Conservation (phyloP, 35 echinoderm and acorn worm species). For the Patiria miniata region DNA sequence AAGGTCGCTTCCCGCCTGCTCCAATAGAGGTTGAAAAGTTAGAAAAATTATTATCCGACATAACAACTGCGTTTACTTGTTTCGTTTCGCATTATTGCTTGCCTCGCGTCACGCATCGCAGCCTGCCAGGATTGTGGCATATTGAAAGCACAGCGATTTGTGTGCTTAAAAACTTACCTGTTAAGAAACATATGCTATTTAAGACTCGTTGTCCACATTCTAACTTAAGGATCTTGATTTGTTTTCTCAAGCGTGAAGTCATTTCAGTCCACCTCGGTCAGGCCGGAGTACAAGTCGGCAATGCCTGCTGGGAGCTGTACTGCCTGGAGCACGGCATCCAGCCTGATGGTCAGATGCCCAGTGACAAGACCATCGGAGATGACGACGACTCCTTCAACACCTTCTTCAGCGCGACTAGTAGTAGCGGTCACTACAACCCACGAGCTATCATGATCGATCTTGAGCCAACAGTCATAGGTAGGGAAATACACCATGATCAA, state of each 20-base stretch:
- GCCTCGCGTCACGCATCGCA: too few relatives aligned
- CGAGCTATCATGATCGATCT: conserved; percentile 54
- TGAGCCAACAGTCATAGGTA: conserved; percentile 64
- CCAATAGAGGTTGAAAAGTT: too few relatives aligned
- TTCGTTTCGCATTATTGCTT: too few relatives aligned
- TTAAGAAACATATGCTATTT: too few relatives aligned
- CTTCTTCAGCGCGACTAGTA: conserved; percentile 53
- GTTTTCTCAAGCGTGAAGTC: not conserved
- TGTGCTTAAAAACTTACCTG: too few relatives aligned
- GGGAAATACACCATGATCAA: not conserved
- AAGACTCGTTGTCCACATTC: too few relatives aligned
- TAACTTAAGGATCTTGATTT: not conserved
- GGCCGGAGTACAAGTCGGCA: conserved; percentile 58
- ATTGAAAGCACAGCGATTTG: too few relatives aligned
- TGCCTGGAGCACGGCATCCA: conserved; percentile 62
- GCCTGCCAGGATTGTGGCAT: too few relatives aligned
- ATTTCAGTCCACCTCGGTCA: conserved; percentile 42
- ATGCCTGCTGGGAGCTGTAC: conserved; percentile 63
- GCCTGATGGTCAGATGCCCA: conserved; percentile 54
- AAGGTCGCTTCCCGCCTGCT: too few relatives aligned
- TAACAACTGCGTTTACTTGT: too few relatives aligned
- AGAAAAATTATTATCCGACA: too few relatives aligned
- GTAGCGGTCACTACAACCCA: conserved; percentile 45
- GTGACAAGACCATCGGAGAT: conserved; percentile 36
- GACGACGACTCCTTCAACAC: conserved; percentile 54